These are phyloP conservation scores for Carassius auratus DNA, from an alignment of 2,113 vertebrate genomes.

Conservation along the genomic window DNA sequence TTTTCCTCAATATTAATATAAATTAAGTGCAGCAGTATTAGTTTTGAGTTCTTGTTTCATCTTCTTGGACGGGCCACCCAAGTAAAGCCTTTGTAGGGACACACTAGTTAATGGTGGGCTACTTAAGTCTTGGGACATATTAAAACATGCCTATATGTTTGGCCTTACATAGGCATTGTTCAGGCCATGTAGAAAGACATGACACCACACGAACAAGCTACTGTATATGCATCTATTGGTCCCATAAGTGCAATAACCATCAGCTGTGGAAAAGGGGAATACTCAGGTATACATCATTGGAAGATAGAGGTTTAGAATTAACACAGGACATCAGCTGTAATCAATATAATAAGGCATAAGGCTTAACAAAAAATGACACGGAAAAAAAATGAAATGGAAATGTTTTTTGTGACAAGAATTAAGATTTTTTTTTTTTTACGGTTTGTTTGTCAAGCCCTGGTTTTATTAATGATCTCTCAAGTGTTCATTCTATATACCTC, in stretches of 20 bases:
- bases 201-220: constrained; percentile 12
- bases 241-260: constrained; percentile 14
- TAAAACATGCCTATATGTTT: constrained; percentile 19
- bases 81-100: constrained; percentile 12
- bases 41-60: constrained; percentile 16
- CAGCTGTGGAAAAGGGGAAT: constrained; percentile 14
- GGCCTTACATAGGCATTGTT: constrained; percentile 12
- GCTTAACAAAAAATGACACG: not conserved
- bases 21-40: constrained; percentile 7
- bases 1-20: constrained; percentile 14
- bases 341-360: not conserved
- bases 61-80: not conserved
- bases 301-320: constrained; percentile 16
- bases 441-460: no score
- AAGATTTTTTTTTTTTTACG: not conserved
- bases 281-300: constrained; percentile 5
- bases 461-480: no score
- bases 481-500: no score
- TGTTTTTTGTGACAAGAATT: not conserved
- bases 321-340: constrained; percentile 11
- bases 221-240: not conserved
- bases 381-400: not conserved
- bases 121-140: constrained; percentile 7
- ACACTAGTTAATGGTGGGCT: constrained; percentile 10
- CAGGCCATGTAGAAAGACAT: constrained; percentile 12